A percentile compares a stretch with the other conserved stretches of the same genome.
These are phyloP conservation scores for Microdon myrmicae DNA, from an alignment of 2,888 invertebrate genomes.

Conservation along the genomic window DNA sequence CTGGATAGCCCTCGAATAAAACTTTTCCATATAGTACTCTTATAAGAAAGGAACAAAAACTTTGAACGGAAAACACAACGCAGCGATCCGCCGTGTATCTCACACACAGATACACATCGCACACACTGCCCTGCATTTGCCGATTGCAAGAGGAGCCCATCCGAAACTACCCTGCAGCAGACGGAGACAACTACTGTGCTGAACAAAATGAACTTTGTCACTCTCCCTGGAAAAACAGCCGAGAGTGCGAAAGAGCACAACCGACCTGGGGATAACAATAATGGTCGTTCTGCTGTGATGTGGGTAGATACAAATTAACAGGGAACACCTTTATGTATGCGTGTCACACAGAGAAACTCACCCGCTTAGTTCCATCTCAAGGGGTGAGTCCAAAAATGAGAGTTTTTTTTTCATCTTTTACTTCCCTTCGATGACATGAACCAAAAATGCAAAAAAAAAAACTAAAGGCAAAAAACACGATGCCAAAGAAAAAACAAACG, in stretches of 20 bases:
- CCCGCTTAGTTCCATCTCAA: conserved; percentile 3
- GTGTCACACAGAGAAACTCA: conserved; percentile 14
- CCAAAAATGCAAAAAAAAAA: conserved; percentile 1
- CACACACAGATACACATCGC: neutral
- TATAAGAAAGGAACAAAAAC: conserved; percentile 46
- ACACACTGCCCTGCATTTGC: neutral
- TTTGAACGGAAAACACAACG: conserved; percentile 2
- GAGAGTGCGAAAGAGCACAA: conserved; percentile 27
- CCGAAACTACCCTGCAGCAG: conserved; percentile 14
- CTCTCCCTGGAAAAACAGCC: no score
- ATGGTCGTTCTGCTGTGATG: conserved; percentile 41
- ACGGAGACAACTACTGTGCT: conserved; percentile 9
- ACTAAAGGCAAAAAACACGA: no score
- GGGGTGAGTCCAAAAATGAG: conserved; percentile 34
- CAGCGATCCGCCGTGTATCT: conserved; percentile 19
- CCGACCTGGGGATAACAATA: conserved; percentile 25
- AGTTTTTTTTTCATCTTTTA: conserved; percentile 5
- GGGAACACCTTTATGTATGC: conserved; percentile 17
- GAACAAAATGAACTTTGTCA: neutral
- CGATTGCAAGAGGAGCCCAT: neutral
- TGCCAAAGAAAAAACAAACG: conserved; percentile 8
- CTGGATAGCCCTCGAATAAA: conserved; percentile 68
- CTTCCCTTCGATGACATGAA: conserved; percentile 7
- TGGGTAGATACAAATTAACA: conserved; percentile 32
- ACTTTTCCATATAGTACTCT: conserved; percentile 62